These are phyloP conservation scores for Opisthocomus hoazin DNA, from an alignment of 2,113 vertebrate genomes.

Conservation along the genomic window DNA sequence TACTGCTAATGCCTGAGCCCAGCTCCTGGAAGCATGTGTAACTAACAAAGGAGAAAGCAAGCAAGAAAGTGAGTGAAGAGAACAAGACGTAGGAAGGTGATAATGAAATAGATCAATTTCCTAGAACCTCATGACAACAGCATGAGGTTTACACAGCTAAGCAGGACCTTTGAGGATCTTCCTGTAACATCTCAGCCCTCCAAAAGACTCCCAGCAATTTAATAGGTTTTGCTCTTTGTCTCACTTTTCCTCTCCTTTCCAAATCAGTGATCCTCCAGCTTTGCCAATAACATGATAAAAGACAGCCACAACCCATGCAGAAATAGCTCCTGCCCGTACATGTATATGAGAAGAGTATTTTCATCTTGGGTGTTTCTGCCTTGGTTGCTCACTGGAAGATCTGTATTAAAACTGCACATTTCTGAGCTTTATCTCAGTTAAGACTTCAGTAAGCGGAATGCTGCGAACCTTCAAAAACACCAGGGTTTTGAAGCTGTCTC, in stretches of 20 bases:
- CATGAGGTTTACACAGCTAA: rapidly evolving
- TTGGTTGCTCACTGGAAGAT: neutral
- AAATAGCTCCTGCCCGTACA: neutral
- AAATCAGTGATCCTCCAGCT: neutral
- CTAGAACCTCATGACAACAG: neutral
- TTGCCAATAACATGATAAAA: neutral
- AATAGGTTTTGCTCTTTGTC: neutral
- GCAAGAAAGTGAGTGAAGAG: neutral
- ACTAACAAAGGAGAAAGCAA: neutral
- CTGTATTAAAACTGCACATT: neutral
- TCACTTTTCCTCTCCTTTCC: neutral
- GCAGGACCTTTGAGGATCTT: neutral
- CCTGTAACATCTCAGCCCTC: rapidly evolving
- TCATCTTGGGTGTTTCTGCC: neutral
- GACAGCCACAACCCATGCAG: neutral
- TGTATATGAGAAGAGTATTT: neutral
- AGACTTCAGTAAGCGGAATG: neutral
- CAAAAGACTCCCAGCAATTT: neutral
- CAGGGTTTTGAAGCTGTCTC: neutral
- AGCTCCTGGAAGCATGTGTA: rapidly evolving
- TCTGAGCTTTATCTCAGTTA: neutral
- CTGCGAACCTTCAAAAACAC: neutral
- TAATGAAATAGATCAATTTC: neutral
- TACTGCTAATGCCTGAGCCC: neutral
- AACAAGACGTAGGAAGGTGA: neutral